Evolutionary conservation across 1,140 invertebrate genomes (phyloP), one percentile per base, ranked within the genome.

Genomic region (Aphelenchoides avenae): DNA sequence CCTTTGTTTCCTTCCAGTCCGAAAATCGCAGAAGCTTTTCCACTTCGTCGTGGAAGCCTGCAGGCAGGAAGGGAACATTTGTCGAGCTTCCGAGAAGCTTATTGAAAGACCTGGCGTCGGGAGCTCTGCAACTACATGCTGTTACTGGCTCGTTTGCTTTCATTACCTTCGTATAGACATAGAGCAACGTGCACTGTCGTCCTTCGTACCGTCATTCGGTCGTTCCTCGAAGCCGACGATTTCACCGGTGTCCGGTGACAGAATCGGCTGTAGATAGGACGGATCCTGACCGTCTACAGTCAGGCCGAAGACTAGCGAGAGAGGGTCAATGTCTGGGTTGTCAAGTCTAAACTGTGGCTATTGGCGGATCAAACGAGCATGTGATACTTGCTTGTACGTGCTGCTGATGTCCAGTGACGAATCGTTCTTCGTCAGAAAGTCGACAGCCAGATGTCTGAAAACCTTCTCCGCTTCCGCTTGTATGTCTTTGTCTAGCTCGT

Each of bases 51-150:
- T 65, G 68, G 30, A 66, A 72, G 26, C 64, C 64, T 6, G 48
- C 64, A 3, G 64, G 64, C 36, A 67, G 26, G 40, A 67, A 71
- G 0, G 67, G 68, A 18, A 66, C 42, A 36, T 71, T 67, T 18
- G 43, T 52, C 24, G 61, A 34, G 26, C 39, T 66, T n/a, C 68
- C 67, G 9, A 47, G 27, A 3, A 72, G 15, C 9, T n/a, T 44
- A 11, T 27, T 36, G 31, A 71, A 72, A 9, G 64, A 43, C 22
- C 40, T 20, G 15, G 69, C 36, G 39, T 66, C 69, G 18, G 64
- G 64, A 9, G 66, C 57, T 40, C 61, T 62, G 27, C n/a, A 70
- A 62, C n/a, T 44, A n/a, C 13, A 52, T 51, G 15, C 11, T 44
- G 18, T 44, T 44, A 15, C 11, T 44, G 11, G 9, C 39, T 33